These are phyloP conservation scores for Cliona cf. orientalis DNA, from an alignment of 37 sponge, comb jelly and placozoan species.

Conservation along the genomic window DNA sequence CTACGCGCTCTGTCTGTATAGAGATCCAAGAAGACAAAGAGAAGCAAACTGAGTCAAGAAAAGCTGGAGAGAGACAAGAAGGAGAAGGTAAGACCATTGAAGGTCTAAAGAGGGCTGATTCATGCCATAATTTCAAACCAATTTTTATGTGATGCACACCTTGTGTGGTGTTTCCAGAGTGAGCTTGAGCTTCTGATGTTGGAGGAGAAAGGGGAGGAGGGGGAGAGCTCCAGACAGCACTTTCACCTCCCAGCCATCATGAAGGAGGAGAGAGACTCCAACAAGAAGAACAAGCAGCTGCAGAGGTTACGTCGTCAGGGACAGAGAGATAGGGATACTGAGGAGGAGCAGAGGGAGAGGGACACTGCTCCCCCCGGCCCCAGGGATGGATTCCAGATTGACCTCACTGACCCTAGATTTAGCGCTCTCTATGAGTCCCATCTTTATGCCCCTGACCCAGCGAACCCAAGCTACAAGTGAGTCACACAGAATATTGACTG, in stretches of 20 bases:
- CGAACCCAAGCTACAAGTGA: slow-evolving; percentile 80
- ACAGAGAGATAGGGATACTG: no score
- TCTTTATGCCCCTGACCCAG: slow-evolving; percentile 81
- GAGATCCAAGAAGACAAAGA: slow-evolving; percentile 11
- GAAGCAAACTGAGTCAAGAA: neutral
- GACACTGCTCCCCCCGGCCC: neutral
- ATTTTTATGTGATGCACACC: neutral
- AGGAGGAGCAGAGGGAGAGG: no score
- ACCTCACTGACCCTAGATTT: slow-evolving; percentile 79
- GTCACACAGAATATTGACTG: neutral
- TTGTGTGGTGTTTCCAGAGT: slow-evolving; percentile 12
- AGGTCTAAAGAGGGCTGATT: neutral
- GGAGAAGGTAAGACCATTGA: slow-evolving; percentile 19
- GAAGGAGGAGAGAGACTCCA: slow-evolving; percentile 22
- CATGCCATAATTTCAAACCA: neutral
- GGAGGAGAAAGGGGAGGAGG: slow-evolving; percentile 53
- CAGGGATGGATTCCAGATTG: slow-evolving; percentile 64
- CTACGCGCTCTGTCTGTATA: neutral
- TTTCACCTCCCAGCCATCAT: slow-evolving; percentile 69
- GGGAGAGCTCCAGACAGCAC: slow-evolving; percentile 55
- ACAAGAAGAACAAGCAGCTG: slow-evolving; percentile 19
- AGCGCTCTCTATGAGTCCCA: slow-evolving; percentile 73
- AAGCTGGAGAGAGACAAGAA: slow-evolving; percentile 14
- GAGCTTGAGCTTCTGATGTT: slow-evolving; percentile 81
- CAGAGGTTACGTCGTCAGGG: no score